Conservation (phyloP, 2,888 invertebrate species). For the Tetropium fuscum region DNA sequence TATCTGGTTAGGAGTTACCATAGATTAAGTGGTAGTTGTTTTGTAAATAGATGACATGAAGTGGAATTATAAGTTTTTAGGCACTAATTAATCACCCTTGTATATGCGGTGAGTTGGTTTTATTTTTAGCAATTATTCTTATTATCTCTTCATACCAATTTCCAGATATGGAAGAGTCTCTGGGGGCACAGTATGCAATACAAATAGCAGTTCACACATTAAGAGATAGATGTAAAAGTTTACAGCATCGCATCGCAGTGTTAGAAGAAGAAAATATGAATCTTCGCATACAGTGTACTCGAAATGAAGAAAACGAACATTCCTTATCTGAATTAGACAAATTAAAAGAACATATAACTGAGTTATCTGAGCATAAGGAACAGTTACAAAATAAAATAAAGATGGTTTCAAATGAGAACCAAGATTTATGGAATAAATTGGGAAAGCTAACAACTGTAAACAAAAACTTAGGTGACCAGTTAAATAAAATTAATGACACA, state of each 20-base stretch:
- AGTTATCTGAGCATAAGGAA: slow-evolving; percentile 79
- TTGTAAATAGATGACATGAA: too few relatives aligned
- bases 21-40: too few relatives aligned
- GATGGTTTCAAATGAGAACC: slow-evolving; percentile 87
- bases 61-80: too few relatives aligned
- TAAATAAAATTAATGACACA: slow-evolving; percentile 69
- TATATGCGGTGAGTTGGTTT: too few relatives aligned
- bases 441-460: slow-evolving; percentile 74
- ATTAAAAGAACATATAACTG: slow-evolving; percentile 67
- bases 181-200: slow-evolving; percentile 71
- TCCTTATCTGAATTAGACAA: slow-evolving; percentile 51
- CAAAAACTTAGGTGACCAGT: slow-evolving; percentile 67
- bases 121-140: too few relatives aligned
- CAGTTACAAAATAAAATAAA: slow-evolving; percentile 81
- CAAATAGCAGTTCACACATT: slow-evolving; percentile 84
- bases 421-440: slow-evolving; percentile 82
- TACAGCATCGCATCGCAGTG: slow-evolving; percentile 77
- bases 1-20: too few relatives aligned
- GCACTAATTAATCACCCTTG: too few relatives aligned
- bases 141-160: too few relatives aligned
- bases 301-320: slow-evolving; percentile 43
- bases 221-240: slow-evolving; percentile 82
- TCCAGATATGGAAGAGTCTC: slow-evolving; percentile 56
- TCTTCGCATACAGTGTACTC: slow-evolving; percentile 66
- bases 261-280: slow-evolving; percentile 84